phyloP scores from a whole-genome alignment of 2,797 vertebrate species.

The Erpetoichthys calabaricus region DNA sequence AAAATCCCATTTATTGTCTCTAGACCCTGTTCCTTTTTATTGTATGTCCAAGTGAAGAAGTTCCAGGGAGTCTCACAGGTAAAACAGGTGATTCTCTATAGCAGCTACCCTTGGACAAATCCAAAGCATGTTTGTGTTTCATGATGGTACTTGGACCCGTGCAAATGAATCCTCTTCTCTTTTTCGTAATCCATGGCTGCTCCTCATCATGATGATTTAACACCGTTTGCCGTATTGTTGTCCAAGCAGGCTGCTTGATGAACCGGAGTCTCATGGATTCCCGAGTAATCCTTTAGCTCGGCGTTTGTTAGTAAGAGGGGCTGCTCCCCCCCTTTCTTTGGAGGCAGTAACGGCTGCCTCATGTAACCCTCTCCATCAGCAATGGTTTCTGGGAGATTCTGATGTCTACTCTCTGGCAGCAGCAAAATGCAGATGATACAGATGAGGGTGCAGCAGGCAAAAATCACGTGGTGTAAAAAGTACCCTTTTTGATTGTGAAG shows the following conservation, averaged over 20 bases:
- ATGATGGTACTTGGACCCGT: conserved; percentile 26
- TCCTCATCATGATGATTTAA: conserved; percentile 51
- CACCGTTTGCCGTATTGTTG: conserved; percentile 56
- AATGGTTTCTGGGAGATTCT: conserved; percentile 79
- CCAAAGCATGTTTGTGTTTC: conserved; percentile 30
- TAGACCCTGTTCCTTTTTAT: too few species aligned
- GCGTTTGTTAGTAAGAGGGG: conserved; percentile 63
- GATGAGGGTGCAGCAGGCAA: conserved; percentile 94
- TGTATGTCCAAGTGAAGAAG: too few species aligned
- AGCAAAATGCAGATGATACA: conserved; percentile 96
- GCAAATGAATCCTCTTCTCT: conserved; percentile 12
- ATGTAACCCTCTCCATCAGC: conserved; percentile 75
- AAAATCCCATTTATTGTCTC: neutral
- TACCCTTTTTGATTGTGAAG: conserved; percentile 97
- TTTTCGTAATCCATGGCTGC: conserved; percentile 6
- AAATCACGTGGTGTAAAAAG: conserved; percentile 93
- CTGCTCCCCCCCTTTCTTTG: conserved; percentile 71
- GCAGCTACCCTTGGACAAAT: neutral
- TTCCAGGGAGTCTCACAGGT: neutral
- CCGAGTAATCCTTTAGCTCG: conserved; percentile 75
- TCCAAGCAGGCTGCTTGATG: conserved; percentile 52
- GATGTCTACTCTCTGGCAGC: conserved; percentile 78
- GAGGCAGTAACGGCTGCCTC: conserved; percentile 68
- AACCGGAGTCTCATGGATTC: conserved; percentile 59
- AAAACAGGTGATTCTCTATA: neutral